Evolutionary conservation across 2,888 invertebrate species (phyloP).

Genomic region (Latrodectus hesperus): DNA sequence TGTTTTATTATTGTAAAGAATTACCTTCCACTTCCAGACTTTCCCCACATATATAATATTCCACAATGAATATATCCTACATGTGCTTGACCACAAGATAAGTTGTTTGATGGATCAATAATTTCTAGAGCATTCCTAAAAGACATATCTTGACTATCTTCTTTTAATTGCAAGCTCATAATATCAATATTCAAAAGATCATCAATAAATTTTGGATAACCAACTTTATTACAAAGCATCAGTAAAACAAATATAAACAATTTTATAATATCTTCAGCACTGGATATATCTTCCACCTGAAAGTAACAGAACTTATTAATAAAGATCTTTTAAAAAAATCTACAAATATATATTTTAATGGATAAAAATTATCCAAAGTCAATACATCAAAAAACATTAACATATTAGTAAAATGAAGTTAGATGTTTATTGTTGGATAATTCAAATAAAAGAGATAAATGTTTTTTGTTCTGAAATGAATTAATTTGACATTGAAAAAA

Average conservation of each 20-base stretch:
- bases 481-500: too few species aligned
- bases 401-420: too few species aligned
- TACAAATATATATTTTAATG: too few species aligned
- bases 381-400: too few species aligned
- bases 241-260: slow-evolving; percentile 74
- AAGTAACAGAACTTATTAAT: background rate
- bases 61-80: slow-evolving; percentile 80
- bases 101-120: slow-evolving; percentile 23
- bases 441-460: too few species aligned
- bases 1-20: background rate
- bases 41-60: slow-evolving; percentile 81
- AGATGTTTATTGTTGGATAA: too few species aligned
- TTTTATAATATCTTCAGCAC: slow-evolving; percentile 72
- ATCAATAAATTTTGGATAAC: slow-evolving; percentile 53
- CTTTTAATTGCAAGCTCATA: background rate
- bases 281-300: slow-evolving; percentile 71
- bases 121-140: background rate
- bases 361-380: too few species aligned
- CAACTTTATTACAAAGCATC: slow-evolving; percentile 72
- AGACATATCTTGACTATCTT: background rate
- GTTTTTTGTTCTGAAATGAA: too few species aligned
- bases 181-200: slow-evolving; percentile 34
- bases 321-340: too few species aligned
- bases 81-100: slow-evolving; percentile 81
- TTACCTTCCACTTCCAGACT: slow-evolving; percentile 73